A percentile compares a stretch with the other conserved stretches of the same genome.
Conservation (phyloP, 2,113 vertebrate species). For the Oryctolagus cuniculus region mOryCun1.1 NC_091436.1:165485501-165486000, state of each 20-base stretch:
- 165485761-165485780: no score
- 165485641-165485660: background rate
- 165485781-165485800: no score
- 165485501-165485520: background rate
- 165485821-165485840: no score
- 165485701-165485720: background rate
- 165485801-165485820: no score
- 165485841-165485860: no score
- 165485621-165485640: background rate
- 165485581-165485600: background rate
- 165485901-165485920: no score
- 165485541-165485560: background rate
- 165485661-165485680: background rate
- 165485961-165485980: no score
- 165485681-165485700: background rate
- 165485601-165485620: background rate
- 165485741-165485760: background rate
- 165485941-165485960: no score
- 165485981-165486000: no score
- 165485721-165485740: background rate
- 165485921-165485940: no score
- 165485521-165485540: background rate
- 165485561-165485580: background rate
- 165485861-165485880: no score
- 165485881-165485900: no score